Percentiles rank a stretch among this genome's conserved stretches.
Conservation (phyloP, 2,888 invertebrate genomes). For the Anarsia innoxiella region DNA sequence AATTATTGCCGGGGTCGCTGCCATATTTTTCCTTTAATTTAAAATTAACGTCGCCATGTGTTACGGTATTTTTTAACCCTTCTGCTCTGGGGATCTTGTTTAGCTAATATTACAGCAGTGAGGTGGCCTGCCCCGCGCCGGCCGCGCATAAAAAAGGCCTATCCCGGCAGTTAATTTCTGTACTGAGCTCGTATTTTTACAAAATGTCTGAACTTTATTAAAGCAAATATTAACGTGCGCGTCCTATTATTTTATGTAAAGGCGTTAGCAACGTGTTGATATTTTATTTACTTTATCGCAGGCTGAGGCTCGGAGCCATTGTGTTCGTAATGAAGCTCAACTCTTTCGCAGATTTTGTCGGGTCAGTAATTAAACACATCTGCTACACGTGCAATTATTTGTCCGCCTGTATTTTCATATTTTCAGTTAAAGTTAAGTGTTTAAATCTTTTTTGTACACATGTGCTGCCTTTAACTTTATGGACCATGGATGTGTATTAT, state of each 20-base stretch:
- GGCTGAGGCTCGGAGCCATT: slow-evolving; percentile 40
- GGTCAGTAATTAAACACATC: slow-evolving; percentile 71
- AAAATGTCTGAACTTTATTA: slow-evolving; percentile 58
- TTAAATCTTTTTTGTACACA: slow-evolving; percentile 38
- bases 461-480: slow-evolving; percentile 33
- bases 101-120: slow-evolving; percentile 45
- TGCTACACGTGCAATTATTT: slow-evolving; percentile 58
- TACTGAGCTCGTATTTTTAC: slow-evolving; percentile 45
- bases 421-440: slow-evolving; percentile 36
- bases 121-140: slow-evolving; percentile 30
- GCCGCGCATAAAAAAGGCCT: slow-evolving; percentile 38
- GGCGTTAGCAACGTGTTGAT: slow-evolving; percentile 59
- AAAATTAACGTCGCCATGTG: slow-evolving; percentile 53
- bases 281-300: slow-evolving; percentile 65
- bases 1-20: slow-evolving; percentile 32
- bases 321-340: slow-evolving; percentile 57
- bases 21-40: slow-evolving; percentile 53
- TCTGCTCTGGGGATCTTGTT: slow-evolving; percentile 43
- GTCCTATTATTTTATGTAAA: slow-evolving; percentile 49
- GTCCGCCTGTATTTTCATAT: slow-evolving; percentile 42
- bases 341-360: slow-evolving; percentile 60
- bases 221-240: slow-evolving; percentile 55
- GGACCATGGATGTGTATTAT: too few relatives aligned
- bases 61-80: slow-evolving; percentile 49
- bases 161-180: slow-evolving; percentile 57